Conservation (phyloP, 2,113 vertebrate genomes). For the Chaenocephalus aceratus region DNA sequence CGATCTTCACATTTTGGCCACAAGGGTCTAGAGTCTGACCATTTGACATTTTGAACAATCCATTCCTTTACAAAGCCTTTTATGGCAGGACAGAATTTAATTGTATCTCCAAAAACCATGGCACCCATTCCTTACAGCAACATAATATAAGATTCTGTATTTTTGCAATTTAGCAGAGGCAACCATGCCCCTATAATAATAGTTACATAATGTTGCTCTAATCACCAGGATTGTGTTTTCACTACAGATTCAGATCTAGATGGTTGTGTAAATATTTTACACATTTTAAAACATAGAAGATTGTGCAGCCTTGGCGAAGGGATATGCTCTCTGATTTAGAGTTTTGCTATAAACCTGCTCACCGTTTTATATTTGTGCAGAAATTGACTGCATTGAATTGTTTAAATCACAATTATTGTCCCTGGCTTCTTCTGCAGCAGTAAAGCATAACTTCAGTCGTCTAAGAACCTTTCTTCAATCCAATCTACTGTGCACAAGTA, state of each 20-base stretch:
- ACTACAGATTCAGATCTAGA: neutral
- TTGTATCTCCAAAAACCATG: neutral
- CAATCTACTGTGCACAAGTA: constrained; percentile 44
- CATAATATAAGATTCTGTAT: too few species aligned
- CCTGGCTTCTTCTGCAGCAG: constrained; percentile 19
- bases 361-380: neutral
- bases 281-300: neutral
- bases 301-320: neutral
- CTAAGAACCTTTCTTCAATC: constrained; percentile 43
- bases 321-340: neutral
- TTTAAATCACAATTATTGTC: constrained; percentile 20
- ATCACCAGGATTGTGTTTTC: constrained; percentile 6
- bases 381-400: constrained; percentile 12
- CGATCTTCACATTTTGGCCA: neutral
- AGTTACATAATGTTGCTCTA: too few species aligned
- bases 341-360: neutral
- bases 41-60: neutral
- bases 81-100: neutral
- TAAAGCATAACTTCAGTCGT: constrained; percentile 14
- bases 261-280: neutral
- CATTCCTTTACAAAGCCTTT: neutral
- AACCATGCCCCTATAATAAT: too few species aligned
- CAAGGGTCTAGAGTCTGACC: too few species aligned
- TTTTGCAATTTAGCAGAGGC: too few species aligned
- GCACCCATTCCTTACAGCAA: too few species aligned